Evolutionary conservation across 2,113 vertebrate genomes (phyloP).

Genomic region (Conger conger): DNA sequence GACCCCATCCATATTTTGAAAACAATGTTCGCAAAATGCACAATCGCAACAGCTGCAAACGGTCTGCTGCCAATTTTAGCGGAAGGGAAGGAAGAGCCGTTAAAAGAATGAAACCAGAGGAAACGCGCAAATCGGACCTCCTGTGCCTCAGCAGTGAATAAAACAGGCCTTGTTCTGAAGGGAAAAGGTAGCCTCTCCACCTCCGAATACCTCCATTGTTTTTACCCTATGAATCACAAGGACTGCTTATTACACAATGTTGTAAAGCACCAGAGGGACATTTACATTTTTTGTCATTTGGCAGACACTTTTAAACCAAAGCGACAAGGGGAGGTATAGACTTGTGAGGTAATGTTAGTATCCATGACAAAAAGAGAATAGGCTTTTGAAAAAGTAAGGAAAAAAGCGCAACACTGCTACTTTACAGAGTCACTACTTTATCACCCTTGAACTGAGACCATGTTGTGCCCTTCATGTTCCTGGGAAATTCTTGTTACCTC

Average conservation of each 20-base stretch:
- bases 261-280: too few relatives aligned
- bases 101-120: background rate
- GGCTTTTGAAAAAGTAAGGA: too few relatives aligned
- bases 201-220: background rate
- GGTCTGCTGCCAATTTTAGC: background rate
- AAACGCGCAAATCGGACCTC: background rate
- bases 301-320: too few relatives aligned
- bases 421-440: too few relatives aligned
- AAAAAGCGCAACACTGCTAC: too few relatives aligned
- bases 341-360: too few relatives aligned
- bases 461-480: too few relatives aligned
- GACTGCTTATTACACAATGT: background rate
- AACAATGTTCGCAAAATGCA: background rate
- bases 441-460: background rate
- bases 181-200: background rate
- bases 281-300: too few relatives aligned
- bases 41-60: background rate
- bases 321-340: too few relatives aligned
- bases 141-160: background rate
- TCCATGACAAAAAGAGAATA: background rate
- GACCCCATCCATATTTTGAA: background rate
- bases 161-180: background rate
- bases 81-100: conserved; percentile 8
- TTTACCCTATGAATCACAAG: background rate
- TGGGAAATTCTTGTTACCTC: too few relatives aligned